Percentiles rank a stretch among this genome's conserved stretches.
These are phyloP conservation scores for Drosophila yakuba DNA, from an alignment of 1,140 invertebrate genomes.

Conservation along the genomic window DNA sequence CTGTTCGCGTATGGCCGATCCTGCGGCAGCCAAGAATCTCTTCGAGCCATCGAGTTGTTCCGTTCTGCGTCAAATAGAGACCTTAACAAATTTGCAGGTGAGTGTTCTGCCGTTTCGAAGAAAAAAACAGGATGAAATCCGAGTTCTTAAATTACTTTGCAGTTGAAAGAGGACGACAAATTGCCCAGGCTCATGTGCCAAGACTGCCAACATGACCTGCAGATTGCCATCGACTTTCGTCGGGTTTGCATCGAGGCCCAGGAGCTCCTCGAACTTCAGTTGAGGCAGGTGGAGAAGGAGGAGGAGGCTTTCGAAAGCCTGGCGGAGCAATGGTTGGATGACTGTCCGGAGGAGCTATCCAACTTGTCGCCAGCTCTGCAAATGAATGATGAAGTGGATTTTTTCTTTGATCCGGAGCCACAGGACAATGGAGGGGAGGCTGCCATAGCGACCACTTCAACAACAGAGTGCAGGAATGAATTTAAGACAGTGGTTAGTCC, in stretches of 20 bases:
- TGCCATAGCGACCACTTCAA: not conserved
- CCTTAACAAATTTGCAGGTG: constrained; percentile 39
- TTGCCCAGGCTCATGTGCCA: constrained; percentile 48
- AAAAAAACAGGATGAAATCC: not conserved
- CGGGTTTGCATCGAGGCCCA: constrained; percentile 54
- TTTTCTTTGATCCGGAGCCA: not conserved
- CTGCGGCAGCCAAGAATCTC: constrained; percentile 19
- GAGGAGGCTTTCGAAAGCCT: not conserved
- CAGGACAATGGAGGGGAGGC: not conserved
- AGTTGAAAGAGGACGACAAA: constrained; percentile 34
- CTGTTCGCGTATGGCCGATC: constrained; percentile 32
- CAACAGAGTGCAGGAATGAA: not conserved
- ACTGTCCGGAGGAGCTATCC: not conserved
- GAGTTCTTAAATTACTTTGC: not conserved
- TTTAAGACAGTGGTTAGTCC: not conserved
- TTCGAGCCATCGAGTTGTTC: constrained; percentile 25
- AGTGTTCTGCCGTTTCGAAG: not conserved
- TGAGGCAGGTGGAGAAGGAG: constrained; percentile 6
- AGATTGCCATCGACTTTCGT: constrained; percentile 55
- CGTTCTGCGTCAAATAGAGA: constrained; percentile 40
- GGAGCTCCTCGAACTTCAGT: constrained; percentile 18
- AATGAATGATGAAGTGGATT: not conserved
- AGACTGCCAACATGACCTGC: constrained; percentile 32
- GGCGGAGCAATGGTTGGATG: constrained; percentile 1
- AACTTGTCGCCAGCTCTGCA: not conserved